Evolutionary conservation across 92 coral and sea anemone species (phyloP), one percentile per base, ranked within the genome.

Genomic region (Scolanthus callimorphus): DNA sequence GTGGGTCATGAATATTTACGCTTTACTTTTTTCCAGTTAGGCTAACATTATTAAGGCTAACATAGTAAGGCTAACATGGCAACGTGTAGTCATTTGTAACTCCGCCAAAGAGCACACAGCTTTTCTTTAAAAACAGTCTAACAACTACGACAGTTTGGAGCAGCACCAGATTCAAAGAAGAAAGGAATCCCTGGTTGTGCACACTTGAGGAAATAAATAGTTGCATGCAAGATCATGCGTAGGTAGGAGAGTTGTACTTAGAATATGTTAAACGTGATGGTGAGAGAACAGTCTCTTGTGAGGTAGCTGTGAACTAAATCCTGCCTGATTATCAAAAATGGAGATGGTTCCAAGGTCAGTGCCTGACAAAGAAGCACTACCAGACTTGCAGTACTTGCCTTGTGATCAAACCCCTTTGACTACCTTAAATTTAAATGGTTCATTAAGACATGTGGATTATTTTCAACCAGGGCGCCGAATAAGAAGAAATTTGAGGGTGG

Each of bases 181-280:
- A 57, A 28, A 57, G 24, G 1, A 2, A 57, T 57, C 4, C 49
- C 63, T 1, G 70, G 70, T 0, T 31, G 1, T 3, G 74, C 74
- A 67, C 55, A 67, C 27, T 55, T 67, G 43, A 31, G 38, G 55
- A 54, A 30, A 20, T 61, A 27, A 26, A 29, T 45, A n/a, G 15
- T 25, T 69, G 56, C 19, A 28, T 57, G 47, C 20, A 20, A 25
- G 51, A 57, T 17, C 59, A 69, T 69, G 44, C 27, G 3, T 20
- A 69, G 63, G 58, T 44, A 0, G 65, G 67, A 0, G 49, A 57
- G 44, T 47, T 69, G 45, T 26, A 69, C 57, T 24, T 69, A 25
- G 75, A 69, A 44, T 69, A 41, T 26, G 0, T 69, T 0, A 69
- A 57, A 43, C 2, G n/a, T 21, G 67, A 69, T 6, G 28, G 59